Conservation (phyloP, 37 sponge, comb jelly and placozoan species). For the Hexactinellida sp. region DNA sequence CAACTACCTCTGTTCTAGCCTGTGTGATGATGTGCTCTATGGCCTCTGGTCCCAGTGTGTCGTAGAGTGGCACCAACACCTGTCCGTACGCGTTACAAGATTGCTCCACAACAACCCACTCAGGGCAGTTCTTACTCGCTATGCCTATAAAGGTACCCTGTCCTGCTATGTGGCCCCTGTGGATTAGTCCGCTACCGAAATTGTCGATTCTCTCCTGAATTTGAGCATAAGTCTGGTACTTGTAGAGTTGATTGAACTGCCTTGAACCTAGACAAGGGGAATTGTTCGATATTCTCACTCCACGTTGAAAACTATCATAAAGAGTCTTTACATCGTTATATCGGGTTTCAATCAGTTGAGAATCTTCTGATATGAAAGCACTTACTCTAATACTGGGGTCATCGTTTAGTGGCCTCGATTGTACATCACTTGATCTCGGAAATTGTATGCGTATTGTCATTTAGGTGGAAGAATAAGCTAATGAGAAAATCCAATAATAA, state of each 20-base stretch:
- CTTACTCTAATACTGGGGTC: background rate
- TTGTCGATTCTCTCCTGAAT: slow-evolving; percentile 46
- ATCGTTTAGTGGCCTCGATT: background rate
- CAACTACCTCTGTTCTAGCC: slow-evolving; percentile 23
- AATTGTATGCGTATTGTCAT: background rate
- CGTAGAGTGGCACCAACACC: slow-evolving; percentile 82
- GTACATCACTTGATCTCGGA: background rate
- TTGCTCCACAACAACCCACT: slow-evolving; percentile 77
- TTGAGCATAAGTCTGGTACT: slow-evolving; percentile 8
- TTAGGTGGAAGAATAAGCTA: background rate
- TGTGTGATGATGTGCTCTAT: slow-evolving; percentile 76
- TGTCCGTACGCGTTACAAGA: slow-evolving; percentile 65
- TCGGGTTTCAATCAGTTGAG: slow-evolving; percentile 23
- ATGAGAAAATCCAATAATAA: background rate
- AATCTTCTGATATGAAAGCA: background rate
- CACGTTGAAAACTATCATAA: slow-evolving; percentile 60
- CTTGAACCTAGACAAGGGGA: background rate
- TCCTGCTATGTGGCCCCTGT: slow-evolving; percentile 45
- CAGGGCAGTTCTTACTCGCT: slow-evolving; percentile 48
- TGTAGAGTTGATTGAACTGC: background rate
- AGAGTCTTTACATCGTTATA: slow-evolving; percentile 64
- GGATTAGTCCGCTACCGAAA: slow-evolving; percentile 71
- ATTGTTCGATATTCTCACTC: slow-evolving; percentile 26
- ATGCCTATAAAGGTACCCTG: slow-evolving; percentile 76
- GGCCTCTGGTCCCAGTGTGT: slow-evolving; percentile 91